These are phyloP conservation scores for Oplegnathus fasciatus DNA, from an alignment of 2,113 vertebrate species.

Conservation along the genomic window DNA sequence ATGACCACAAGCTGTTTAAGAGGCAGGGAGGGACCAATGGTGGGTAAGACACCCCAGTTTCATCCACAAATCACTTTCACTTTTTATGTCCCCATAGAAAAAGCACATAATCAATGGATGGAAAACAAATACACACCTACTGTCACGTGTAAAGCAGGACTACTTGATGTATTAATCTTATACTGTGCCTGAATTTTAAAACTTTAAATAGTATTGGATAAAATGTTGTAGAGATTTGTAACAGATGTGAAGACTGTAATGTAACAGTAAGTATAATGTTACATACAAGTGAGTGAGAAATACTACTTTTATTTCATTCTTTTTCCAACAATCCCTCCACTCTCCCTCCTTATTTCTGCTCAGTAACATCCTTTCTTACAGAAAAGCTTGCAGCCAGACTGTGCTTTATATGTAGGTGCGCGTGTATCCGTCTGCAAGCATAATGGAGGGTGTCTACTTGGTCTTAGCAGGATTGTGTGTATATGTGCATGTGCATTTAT, in stretches of 20 bases:
- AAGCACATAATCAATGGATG: neutral
- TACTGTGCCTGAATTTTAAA: neutral
- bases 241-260: neutral
- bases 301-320: neutral
- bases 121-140: neutral
- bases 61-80: neutral
- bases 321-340: neutral
- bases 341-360: neutral
- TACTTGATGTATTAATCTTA: neutral
- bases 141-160: neutral
- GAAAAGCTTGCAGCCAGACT: slow-evolving; percentile 2
- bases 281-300: neutral
- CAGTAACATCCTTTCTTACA: neutral
- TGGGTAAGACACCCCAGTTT: neutral
- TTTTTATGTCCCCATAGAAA: neutral
- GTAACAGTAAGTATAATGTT: neutral
- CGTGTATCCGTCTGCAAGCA: neutral
- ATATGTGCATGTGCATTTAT: slow-evolving; percentile 10
- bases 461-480: neutral
- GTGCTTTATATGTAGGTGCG: neutral
- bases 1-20: neutral
- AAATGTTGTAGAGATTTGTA: neutral
- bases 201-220: neutral
- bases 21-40: neutral
- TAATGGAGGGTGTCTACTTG: slow-evolving; percentile 10